phyloP scores from a whole-genome alignment of 1,140 invertebrate species.

The Alviniconcha marisindica region DNA sequence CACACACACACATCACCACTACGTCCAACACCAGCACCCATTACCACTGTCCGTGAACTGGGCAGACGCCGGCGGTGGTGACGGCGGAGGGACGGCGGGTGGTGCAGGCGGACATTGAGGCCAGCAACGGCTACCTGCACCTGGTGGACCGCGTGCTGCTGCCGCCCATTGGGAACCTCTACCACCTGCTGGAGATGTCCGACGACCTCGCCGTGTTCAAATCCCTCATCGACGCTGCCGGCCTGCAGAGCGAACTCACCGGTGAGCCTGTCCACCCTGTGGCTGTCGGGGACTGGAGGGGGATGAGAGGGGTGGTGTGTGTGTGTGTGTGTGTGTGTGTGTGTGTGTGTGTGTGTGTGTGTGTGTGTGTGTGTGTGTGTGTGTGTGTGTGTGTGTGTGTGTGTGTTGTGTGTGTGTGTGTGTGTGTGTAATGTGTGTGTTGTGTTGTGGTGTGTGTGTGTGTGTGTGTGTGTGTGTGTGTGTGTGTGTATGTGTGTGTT shows the following conservation, averaged over 20 bases:
- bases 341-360: not conserved
- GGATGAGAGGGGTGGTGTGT: not conserved
- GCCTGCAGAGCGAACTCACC: not conserved
- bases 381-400: not conserved
- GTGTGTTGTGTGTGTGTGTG: not conserved
- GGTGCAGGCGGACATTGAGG: conserved; percentile 15
- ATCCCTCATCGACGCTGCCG: not conserved
- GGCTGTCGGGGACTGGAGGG: not conserved
- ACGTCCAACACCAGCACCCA: too few species aligned
- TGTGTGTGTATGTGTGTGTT: too few species aligned
- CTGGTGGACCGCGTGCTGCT: conserved; percentile 13
- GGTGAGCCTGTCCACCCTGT: not conserved
- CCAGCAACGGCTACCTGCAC: conserved; percentile 30
- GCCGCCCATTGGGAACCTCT: conserved; percentile 6
- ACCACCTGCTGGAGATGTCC: conserved; percentile 10
- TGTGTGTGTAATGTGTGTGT: too few species aligned
- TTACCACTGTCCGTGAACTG: too few species aligned
- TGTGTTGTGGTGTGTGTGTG: too few species aligned
- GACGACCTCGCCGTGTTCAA: not conserved
- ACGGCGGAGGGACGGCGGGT: not conserved
- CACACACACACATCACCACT: too few species aligned
- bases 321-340: not conserved
- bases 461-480: too few species aligned
- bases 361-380: not conserved
- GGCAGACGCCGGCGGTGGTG: not conserved